These are phyloP conservation scores for Cololabis saira DNA, from an alignment of 2,113 vertebrate species.

Conservation along the genomic window DNA sequence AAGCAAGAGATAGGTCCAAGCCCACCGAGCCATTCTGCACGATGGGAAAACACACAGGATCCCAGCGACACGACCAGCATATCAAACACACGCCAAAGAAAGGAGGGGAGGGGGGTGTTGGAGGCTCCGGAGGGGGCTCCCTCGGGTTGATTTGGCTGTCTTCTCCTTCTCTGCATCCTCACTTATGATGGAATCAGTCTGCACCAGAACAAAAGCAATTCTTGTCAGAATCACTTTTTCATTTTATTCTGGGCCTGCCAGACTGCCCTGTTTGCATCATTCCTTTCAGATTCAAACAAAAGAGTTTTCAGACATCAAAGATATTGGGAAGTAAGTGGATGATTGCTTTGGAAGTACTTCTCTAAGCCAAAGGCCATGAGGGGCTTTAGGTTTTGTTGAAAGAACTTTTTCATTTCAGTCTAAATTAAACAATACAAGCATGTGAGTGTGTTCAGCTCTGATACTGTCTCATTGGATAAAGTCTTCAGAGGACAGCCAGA, in stretches of 20 bases:
- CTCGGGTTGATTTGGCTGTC: conserved; percentile 23
- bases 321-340: conserved; percentile 22
- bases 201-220: conserved; percentile 25
- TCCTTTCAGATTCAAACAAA: conserved; percentile 36
- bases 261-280: conserved; percentile 36
- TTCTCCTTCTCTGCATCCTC: conserved; percentile 38
- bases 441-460: conserved; percentile 35
- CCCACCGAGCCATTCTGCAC: conserved; percentile 35
- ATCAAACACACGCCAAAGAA: conserved; percentile 68
- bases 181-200: conserved; percentile 13
- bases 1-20: conserved; percentile 45
- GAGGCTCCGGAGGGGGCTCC: conserved; percentile 46
- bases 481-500: conserved; percentile 36
- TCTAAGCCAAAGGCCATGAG: conserved; percentile 15
- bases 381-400: conserved; percentile 13
- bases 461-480: conserved; percentile 46
- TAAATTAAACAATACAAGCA: conserved; percentile 42
- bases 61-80: conserved; percentile 73
- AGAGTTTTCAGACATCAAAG: conserved; percentile 32
- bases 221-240: conserved; percentile 29
- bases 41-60: conserved; percentile 66
- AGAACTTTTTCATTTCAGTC: conserved; percentile 9
- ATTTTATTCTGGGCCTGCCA: conserved; percentile 23
- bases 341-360: conserved; percentile 23
- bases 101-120: conserved; percentile 14